Percentiles rank a stretch among this genome's conserved stretches.
These are phyloP conservation scores for Hystrix cristata DNA, from an alignment of 2,113 vertebrate species.

Conservation along the genomic window DNA sequence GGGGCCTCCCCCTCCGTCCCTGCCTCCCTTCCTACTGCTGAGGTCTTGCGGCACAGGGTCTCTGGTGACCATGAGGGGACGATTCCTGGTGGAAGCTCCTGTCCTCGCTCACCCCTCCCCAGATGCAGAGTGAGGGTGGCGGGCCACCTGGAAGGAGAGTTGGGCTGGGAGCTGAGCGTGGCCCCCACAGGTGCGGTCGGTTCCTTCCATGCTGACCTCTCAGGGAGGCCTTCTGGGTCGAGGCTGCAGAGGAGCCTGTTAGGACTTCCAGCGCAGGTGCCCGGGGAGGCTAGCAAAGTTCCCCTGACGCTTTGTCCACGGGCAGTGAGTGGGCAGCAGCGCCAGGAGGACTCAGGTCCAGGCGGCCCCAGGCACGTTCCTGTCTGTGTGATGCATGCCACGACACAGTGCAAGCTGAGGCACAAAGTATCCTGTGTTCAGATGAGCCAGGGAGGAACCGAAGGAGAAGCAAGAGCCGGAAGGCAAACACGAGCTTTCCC, in stretches of 20 bases:
- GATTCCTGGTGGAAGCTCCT: no score
- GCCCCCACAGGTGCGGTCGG: neutral
- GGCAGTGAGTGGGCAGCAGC: neutral
- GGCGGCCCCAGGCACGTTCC: neutral
- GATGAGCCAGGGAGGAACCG: neutral
- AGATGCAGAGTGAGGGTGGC: neutral
- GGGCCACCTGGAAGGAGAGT: neutral
- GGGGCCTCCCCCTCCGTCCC: no score
- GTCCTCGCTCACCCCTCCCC: neutral
- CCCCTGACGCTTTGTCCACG: neutral
- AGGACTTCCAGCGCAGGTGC: no score
- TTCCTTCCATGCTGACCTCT: neutral
- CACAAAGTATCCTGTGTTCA: neutral
- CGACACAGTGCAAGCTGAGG: neutral
- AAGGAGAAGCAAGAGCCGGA: neutral
- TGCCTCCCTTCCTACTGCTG: no score
- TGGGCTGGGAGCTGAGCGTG: neutral
- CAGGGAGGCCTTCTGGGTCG: neutral
- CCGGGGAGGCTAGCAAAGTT: neutral
- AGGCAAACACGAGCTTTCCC: neutral
- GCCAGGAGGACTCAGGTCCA: neutral
- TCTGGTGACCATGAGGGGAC: neutral
- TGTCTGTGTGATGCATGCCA: neutral
- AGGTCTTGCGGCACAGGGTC: neutral
- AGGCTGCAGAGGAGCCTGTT: fast-evolving